A percentile compares a stretch with the other conserved stretches of the same genome.
Conservation (phyloP, 2,797 vertebrate genomes). For the Rhabdomys pumilio region DNA sequence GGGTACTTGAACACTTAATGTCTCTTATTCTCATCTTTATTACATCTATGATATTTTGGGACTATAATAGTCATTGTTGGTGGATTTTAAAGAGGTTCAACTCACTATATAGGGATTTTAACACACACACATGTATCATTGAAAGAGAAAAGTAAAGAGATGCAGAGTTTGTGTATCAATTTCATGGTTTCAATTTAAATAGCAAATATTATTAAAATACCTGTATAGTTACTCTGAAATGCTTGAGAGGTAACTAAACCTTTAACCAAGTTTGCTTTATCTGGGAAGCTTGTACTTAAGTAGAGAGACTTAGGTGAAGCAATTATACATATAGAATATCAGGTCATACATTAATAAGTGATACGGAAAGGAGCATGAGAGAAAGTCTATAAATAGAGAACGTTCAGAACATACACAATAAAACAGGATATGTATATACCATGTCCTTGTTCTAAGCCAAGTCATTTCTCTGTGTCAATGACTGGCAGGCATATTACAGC, state of each 20-base stretch:
- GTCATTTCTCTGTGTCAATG: background rate
- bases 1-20: background rate
- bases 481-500: background rate
- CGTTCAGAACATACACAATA: background rate
- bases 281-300: background rate
- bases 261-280: background rate
- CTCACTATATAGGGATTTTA: background rate
- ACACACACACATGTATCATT: background rate
- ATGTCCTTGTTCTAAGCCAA: background rate
- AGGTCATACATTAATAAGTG: background rate
- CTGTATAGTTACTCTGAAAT: background rate
- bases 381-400: background rate
- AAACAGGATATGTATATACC: background rate
- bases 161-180: background rate
- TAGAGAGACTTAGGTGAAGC: background rate
- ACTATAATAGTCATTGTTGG: background rate
- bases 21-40: background rate
- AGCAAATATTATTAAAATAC: background rate
- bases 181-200: constrained; percentile 39
- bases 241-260: background rate
- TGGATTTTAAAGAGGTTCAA: background rate
- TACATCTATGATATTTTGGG: background rate
- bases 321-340: background rate
- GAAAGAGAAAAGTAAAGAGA: background rate
- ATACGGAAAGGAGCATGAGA: background rate